Percentiles rank a stretch among this genome's conserved stretches.
These are phyloP conservation scores for Eupithecia vulgata DNA, from an alignment of 2,888 invertebrate genomes.

Conservation along the genomic window DNA sequence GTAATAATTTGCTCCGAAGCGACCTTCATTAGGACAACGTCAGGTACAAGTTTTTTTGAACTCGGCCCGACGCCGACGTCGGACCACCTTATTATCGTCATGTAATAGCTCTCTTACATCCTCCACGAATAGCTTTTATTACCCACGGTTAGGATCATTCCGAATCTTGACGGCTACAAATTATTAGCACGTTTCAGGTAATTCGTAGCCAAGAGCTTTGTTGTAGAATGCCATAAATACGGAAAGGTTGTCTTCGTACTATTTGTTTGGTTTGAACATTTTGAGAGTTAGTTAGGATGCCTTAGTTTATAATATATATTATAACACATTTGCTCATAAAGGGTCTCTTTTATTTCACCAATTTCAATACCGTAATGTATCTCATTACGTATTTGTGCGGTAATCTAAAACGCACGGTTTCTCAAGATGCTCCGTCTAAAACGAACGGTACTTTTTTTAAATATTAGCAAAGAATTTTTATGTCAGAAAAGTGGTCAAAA, in stretches of 20 bases:
- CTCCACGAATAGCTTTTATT: constrained; percentile 62
- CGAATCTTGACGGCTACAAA: constrained; percentile 45
- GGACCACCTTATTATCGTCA: constrained; percentile 64
- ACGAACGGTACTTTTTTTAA: too few species aligned
- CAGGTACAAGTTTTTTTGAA: constrained; percentile 76
- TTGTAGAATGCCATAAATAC: neutral
- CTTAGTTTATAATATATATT: too few species aligned
- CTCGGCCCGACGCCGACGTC: constrained; percentile 53
- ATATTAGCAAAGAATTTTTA: too few species aligned
- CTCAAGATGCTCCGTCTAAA: too few species aligned
- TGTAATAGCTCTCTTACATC: constrained; percentile 60
- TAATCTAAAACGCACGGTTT: too few species aligned
- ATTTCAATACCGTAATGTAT: too few species aligned
- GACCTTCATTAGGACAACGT: constrained; percentile 71
- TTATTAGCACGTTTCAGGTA: constrained; percentile 32
- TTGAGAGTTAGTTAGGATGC: neutral
- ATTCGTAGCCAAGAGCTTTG: neutral
- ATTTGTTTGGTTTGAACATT: neutral
- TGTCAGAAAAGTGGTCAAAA: too few species aligned
- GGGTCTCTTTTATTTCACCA: too few species aligned
- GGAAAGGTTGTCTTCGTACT: neutral
- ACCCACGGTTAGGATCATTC: constrained; percentile 47
- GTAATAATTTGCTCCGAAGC: constrained; percentile 61
- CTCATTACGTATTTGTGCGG: too few species aligned
- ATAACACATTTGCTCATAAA: too few species aligned